Base-by-base conservation (phyloP, 2,888 invertebrate species). In the Drosophila mayaguana region DNA sequence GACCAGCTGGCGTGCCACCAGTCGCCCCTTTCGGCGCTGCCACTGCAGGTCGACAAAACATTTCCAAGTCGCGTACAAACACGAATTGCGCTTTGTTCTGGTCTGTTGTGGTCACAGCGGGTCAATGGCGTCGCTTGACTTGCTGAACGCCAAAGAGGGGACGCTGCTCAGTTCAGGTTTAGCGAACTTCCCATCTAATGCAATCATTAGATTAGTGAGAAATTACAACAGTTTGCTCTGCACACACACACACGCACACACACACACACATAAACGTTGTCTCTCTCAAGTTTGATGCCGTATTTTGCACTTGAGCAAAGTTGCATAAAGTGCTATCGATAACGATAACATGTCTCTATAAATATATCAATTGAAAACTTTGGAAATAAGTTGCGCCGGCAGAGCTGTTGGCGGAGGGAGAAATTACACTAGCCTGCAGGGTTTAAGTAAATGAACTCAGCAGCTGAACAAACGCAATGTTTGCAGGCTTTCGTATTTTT, bases 121-220 rank as follows among this genome's bases (percentile, higher is more conserved):
- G 81, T 77, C 78, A 79, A 79, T 80, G 78, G 72, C 81, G 81
- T 73, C 81, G 73, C 72, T 80, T 79, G 80, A 76, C 77, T 78
- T 50, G 61, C 45, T 62, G 28, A 25, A 48, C 48, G 22, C 20
- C 9, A 4, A n/a, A 40, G 38, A 38, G 16, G 34, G 64, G 5
- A 14, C 20, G 20, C 42, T 1, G 12, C 16, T 36, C 16, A 16
- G 38, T 65, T 51, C 67, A 54, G 54, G 54, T 61, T 63, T 46
- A 46, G 62, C 63, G 22, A 69, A 79, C 61, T 68, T 65, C 18
- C 14, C 68, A 51, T 42, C 51, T 42, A 75, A 54, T 63, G 57
- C 45, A 63, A 79, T 79, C 70, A 75, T 79, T 77, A 57, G 63
- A 79, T 74, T 65, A 75, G 60, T 48, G 51, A 60, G 55, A 67